These are phyloP conservation scores for Euleptes europaea DNA, from an alignment of 2,113 vertebrate genomes.

Conservation along the genomic window DNA sequence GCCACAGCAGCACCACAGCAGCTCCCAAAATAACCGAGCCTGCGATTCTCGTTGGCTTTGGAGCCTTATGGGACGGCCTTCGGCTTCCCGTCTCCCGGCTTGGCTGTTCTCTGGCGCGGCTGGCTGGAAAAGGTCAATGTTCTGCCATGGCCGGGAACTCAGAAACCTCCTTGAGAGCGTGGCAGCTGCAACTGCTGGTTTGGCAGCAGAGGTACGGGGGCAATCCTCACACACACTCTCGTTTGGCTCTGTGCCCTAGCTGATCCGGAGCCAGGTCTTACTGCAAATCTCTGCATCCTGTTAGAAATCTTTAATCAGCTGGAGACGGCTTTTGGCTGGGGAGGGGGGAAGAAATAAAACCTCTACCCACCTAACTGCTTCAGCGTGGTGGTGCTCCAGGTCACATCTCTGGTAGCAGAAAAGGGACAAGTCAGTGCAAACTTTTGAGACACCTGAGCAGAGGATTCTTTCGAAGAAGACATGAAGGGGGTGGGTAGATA, in stretches of 20 bases:
- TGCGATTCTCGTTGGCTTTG: too few relatives aligned
- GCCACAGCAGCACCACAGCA: neutral
- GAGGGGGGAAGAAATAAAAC: neutral
- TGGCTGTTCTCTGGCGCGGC: constrained; percentile 40
- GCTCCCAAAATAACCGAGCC: neutral
- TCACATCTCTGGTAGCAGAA: neutral
- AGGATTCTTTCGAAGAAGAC: neutral
- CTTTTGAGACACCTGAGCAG: too few relatives aligned
- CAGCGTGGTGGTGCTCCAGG: constrained; percentile 3
- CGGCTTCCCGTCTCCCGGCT: neutral
- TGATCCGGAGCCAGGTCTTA: constrained; percentile 76
- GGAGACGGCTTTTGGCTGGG: constrained; percentile 60
- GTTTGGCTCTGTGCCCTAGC: constrained; percentile 70
- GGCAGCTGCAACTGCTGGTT: constrained; percentile 27
- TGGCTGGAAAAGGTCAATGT: constrained; percentile 32
- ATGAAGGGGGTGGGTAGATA: neutral
- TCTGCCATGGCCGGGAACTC: constrained; percentile 18
- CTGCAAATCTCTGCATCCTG: constrained; percentile 81
- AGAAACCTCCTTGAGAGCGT: constrained; percentile 41
- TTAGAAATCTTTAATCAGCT: constrained; percentile 81
- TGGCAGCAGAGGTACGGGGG: constrained; percentile 62
- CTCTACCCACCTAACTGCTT: neutral
- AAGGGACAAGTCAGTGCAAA: neutral
- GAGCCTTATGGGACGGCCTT: neutral
- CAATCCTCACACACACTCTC: constrained; percentile 45